Evolutionary conservation across 2,113 vertebrate genomes (phyloP), one percentile per base, ranked within the genome.

Genomic region (Gavia stellata): DNA sequence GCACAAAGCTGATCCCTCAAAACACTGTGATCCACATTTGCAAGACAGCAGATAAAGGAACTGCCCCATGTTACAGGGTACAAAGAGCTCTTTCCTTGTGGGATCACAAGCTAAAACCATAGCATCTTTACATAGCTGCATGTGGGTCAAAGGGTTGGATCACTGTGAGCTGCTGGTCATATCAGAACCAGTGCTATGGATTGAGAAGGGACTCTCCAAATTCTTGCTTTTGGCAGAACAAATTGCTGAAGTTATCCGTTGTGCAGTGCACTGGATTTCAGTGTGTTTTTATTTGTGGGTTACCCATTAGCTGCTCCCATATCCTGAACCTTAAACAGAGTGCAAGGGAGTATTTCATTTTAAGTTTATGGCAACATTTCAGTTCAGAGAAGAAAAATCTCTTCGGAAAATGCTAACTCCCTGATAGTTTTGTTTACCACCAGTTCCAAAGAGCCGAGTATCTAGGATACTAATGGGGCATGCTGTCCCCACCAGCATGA

Each of bases 351-450:
- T 40, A 88, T 91, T 97, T 92, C 4, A 75, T 90, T 88, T 90
- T 79, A 94, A 86, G 47, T 80, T 86, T 52, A 85, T 53, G 80
- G 67, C 65, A 97, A 83, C 5, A 21, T 75, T 91, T 81, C 68
- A 85, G 47, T 96, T 87, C 20, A n/a, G 68, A 61, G 42, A 70
- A 74, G 38, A 93, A 97, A 96, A 91, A 80, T 53, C 53, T 93
- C 79, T 96, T 96, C 77, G 68, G 90, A 97, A 97, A 97, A 96
- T 50, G 29, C 61, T 89, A 88, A 4, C 28, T 92, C 86, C 44
- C 86, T 86, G 93, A 95, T 83, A 96, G 81, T 53, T 91, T 78
- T 88, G 74, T 94, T 96, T 97, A 78, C 93, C 42, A 86, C 56
- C 42, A 91, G 6, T 79, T 93, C 66, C 29, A 58, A 90, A 90